Evolutionary conservation across 2,888 invertebrate species (phyloP).

Genomic region (Drosophila koepferae): DNA sequence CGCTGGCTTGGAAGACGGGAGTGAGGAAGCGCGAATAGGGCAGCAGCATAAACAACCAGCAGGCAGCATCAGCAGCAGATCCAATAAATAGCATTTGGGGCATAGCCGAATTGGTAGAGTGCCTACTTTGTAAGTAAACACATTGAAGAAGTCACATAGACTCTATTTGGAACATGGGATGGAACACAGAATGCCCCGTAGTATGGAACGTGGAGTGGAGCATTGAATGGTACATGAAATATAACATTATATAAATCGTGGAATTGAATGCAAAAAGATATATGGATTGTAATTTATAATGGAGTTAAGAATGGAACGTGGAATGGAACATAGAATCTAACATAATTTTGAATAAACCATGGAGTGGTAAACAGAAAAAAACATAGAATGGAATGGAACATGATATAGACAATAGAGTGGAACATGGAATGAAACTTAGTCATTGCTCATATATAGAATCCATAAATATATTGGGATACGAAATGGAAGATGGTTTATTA

Average conservation of each 20-base stretch:
- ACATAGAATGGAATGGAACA: neutral
- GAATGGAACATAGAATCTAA: neutral
- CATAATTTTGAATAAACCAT: neutral
- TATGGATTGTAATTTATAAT: no score
- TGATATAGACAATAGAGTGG: neutral
- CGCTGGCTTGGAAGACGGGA: slow-evolving; percentile 2
- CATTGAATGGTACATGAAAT: neutral
- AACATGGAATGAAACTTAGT: neutral
- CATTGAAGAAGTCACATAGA: neutral
- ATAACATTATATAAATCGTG: neutral
- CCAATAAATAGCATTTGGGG: slow-evolving; percentile 17
- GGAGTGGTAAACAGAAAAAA: neutral
- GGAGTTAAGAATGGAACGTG: neutral
- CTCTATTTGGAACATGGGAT: neutral
- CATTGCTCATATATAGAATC: no score
- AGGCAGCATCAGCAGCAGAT: slow-evolving; percentile 22
- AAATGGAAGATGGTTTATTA: no score
- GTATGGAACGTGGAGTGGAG: no score
- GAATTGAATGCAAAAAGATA: no score
- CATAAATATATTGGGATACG: no score
- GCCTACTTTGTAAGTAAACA: slow-evolving; percentile 14
- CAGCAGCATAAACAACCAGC: slow-evolving; percentile 27
- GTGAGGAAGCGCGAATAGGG: slow-evolving; percentile 1
- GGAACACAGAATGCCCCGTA: no score
- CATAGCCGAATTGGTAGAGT: slow-evolving; percentile 51